Evolutionary conservation across 1,140 invertebrate genomes (phyloP), one percentile per base, ranked within the genome.

Genomic region (Cataglyphis hispanica): DNA sequence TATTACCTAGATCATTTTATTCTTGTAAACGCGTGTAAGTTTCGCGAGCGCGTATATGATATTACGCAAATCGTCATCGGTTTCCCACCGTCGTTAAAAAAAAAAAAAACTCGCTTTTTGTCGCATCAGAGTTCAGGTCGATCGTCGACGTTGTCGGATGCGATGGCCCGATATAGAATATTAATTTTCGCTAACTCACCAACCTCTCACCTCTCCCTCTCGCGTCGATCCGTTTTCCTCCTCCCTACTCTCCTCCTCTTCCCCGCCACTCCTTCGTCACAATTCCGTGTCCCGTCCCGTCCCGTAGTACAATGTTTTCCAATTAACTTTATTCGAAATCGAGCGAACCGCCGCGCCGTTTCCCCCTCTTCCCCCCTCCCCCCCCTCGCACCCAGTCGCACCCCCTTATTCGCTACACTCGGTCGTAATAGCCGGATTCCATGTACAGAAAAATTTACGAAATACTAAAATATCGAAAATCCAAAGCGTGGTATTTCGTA

Each of bases 321-420:
- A 94, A 94, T 94, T 93, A 94, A 94, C 91, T 95, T 93, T 93
- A 93, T 93, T 94, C 90, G 92, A 93, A 94, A 94, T 95, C 90
- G 93, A 92, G 89, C 91, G 90, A 90, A 70, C 80, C 46, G 66
- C 70, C 27, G 56, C 74, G 69, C 81, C 84, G 77, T 90, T 87
- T 89, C 72, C 72, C 80, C 58, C 53, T 22, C 31, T 11, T 2
- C 34, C 43, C 31, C 72, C 72, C 80, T 50, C 53, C 27, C 31
- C 16, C 5, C 34, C 43, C 31, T 50, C 37, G 53, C 34, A 40
- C 16, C 58, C 78, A 31, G 67, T 83, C 67, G 78, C 78, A 61
- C 25, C 67, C 72, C 78, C 78, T 83, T 83, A 74, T 83, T 60
- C 78, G 78, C 67, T 83, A 83, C 67, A 83, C 78, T 83, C 78